Percentiles rank a stretch among this genome's conserved stretches.
Evolutionary conservation across 2,113 vertebrate species (phyloP).

Genomic region (Rhynchopsitta pachyrhyncha): DNA sequence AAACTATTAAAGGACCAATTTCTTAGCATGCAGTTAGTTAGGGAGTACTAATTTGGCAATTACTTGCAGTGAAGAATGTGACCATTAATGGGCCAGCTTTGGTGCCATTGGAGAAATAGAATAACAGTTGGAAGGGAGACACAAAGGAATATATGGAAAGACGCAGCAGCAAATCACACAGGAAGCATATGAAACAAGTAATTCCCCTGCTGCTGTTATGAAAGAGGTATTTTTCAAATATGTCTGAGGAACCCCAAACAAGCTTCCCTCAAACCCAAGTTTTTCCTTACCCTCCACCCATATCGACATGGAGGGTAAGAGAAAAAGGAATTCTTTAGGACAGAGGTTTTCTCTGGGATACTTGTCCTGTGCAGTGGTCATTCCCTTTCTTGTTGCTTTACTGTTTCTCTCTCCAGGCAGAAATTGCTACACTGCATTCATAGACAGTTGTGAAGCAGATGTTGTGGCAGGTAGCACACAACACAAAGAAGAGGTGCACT

Average conservation of each 20-base stretch:
- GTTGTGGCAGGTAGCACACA: background rate
- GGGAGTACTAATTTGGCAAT: conserved; percentile 57
- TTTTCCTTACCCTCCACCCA: background rate
- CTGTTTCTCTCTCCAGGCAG: background rate
- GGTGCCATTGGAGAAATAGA: background rate
- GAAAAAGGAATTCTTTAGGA: background rate
- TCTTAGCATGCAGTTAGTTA: background rate
- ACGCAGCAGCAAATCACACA: background rate
- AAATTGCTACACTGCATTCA: background rate
- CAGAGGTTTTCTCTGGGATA: background rate
- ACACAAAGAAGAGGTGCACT: background rate
- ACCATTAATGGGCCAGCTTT: background rate
- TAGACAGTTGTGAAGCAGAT: background rate
- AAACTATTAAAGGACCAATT: conserved; percentile 43
- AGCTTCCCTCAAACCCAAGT: background rate
- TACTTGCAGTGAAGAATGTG: conserved; percentile 30
- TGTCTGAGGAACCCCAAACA: background rate
- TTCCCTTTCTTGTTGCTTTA: background rate
- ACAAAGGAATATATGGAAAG: background rate
- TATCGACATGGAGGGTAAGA: background rate
- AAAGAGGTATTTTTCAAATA: background rate
- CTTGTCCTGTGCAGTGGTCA: background rate
- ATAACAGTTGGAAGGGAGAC: background rate
- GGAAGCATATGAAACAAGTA: background rate
- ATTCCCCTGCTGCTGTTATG: background rate